Evolutionary conservation across 92 coral and sea anemone genomes (phyloP), one percentile per base, ranked within the genome.

Genomic region (Micromussa lordhowensis): DNA sequence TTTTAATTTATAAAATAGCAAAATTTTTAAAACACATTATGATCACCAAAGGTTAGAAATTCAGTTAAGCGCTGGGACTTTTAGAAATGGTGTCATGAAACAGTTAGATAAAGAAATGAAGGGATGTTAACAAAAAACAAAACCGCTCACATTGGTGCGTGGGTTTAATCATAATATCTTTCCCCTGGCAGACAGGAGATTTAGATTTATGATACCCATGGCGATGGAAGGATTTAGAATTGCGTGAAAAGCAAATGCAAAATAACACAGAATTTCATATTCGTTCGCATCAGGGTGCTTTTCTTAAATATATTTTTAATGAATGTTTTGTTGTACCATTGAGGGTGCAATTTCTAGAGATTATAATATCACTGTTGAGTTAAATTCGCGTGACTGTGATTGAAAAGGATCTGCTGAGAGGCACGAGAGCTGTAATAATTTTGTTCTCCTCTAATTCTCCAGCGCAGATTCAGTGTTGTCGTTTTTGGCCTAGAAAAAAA

Each of bases 141-240:
- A 44, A 44, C 12, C n/a, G 10, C 51, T 44, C 48, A 2, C 48
- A 40, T 44, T 44, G 34, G 32, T 22, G 31, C 53, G 21, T 80
- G 26, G 40, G 61, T 59, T 80, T 35, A 36, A 80, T 80, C 34
- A 19, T 24, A 12, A 31, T 14, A 34, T n/a, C 51, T 64, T 55
- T 24, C 38, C 24, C 36, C 73, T 61, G 84, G 69, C 84, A 63
- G 84, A 61, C 73, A 63, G 35, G 30, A 32, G 84, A 81, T 81
- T 59, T 35, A 32, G 74, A 58, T 61, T 36, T 19, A 21, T 11
- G 19, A 35, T 54, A 24, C 29, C 68, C 38, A 10, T 17, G 9
- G 54, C 44, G 1, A 4, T 28, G 17, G 10, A 14, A 6, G 7
- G 29, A 30, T 4, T 19, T 8, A 30, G 17, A 17, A 49, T 59